Base-by-base conservation (phyloP, 2,888 invertebrate genomes). In the Leuctra nigra region DNA sequence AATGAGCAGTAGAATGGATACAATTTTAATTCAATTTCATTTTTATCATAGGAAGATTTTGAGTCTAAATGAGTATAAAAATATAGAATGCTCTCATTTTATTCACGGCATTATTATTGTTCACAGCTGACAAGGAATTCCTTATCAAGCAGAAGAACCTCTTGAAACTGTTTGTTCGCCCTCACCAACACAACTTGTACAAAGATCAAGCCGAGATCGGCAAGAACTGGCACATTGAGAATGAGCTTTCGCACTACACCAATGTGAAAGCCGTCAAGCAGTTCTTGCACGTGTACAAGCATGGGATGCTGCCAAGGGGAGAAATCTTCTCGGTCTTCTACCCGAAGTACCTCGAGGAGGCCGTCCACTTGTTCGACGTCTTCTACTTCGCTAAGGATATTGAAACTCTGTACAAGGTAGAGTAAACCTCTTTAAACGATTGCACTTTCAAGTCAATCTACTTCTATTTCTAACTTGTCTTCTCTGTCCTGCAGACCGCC, bases 351-450 rank as follows among this genome's bases (percentile, higher is more conserved):
- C 69, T 73, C 56, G 71, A 76, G 41, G 77, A 81, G 64, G 75
- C 77, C 4, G 70, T 75, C 9, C 62, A 66, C 13, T 62, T 75
- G 2, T 82, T 77, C 73, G 71, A 80, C 48, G 67, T 82, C 16
- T 74, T 84, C 66, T 78, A 73, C 70, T 76, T 76, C 59, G 80
- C 83, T 50, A 80, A 78, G 66, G 78, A 80, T 69, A 83, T 79
- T 65, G 75, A 76, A 0, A 77, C 77, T 53, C 81, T 84, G 72
- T 78, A 77, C 69, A 76, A 76, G 59, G 63, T 60, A 58, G 50
- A 1, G 9, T 9, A 38, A 4, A 3, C 13, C 11, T 20, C 18
- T 47, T 47, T 1, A 47, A 38, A 9, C 11, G 16, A 38, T 9
- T 38, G 14, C 16, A 38, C n/a, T 38, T 11, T 4, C 4, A 18